Conservation (phyloP, 2,797 vertebrate species). For the Iguana delicatissima region DNA sequence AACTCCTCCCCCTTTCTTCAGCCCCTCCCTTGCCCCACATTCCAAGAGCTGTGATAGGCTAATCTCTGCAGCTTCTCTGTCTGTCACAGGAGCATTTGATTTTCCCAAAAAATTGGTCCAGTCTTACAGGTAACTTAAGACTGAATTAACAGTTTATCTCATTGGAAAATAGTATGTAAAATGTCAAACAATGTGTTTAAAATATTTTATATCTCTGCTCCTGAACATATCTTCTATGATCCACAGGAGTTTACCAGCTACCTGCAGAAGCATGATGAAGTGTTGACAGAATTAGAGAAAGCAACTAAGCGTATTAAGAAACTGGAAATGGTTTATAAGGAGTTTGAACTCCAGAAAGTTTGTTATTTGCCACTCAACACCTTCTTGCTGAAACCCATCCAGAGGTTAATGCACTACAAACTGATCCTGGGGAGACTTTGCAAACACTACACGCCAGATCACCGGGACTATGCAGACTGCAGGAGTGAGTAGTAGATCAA, state of each 20-base stretch:
- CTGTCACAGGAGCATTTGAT: background rate
- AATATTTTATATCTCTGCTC: background rate
- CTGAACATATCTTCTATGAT: background rate
- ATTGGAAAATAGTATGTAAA: background rate
- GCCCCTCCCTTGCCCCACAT: background rate
- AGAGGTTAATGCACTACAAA: slow-evolving; percentile 95
- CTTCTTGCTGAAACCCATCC: slow-evolving; percentile 95
- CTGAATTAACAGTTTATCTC: background rate
- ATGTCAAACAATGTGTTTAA: background rate
- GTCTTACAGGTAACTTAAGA: background rate
- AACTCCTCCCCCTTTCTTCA: background rate
- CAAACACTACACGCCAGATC: slow-evolving; percentile 83
- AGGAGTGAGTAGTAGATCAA: slow-evolving; percentile 80
- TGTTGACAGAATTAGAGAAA: slow-evolving; percentile 92
- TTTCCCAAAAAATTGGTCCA: background rate
- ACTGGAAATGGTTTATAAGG: slow-evolving; percentile 90
- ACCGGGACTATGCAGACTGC: slow-evolving; percentile 88
- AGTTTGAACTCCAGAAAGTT: slow-evolving; percentile 97
- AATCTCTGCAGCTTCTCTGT: background rate
- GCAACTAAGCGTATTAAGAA: slow-evolving; percentile 87
- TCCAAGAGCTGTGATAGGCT: no score
- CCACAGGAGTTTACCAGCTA: slow-evolving; percentile 88
- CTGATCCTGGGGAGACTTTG: slow-evolving; percentile 92
- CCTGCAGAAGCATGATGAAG: slow-evolving; percentile 91
- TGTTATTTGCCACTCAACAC: slow-evolving; percentile 96